Conservation (phyloP, 2,888 invertebrate species). For the Myopa testacea region DNA sequence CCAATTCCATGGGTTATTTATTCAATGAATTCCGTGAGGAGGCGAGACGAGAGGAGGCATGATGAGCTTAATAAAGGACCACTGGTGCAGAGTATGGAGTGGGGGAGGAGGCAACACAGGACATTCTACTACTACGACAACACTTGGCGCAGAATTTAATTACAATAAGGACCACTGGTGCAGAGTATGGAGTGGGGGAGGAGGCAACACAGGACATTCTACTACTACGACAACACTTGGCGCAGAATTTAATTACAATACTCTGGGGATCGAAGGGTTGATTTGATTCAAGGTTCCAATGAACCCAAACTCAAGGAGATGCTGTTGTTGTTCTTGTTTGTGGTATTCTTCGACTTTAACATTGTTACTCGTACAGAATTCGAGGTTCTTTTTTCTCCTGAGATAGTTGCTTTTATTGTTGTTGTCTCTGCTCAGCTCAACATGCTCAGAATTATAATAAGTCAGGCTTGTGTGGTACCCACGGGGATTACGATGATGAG, state of each 20-base stretch:
- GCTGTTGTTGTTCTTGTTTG: not conserved
- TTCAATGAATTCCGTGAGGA: not conserved
- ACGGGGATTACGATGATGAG: no score
- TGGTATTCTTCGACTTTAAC: not conserved
- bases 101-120: not conserved
- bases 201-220: no score
- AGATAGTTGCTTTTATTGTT: not conserved
- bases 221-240: no score
- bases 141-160: conserved; percentile 63
- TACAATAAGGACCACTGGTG: no score
- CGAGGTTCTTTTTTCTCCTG: not conserved
- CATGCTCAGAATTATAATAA: conserved; percentile 15
- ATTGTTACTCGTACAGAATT: not conserved
- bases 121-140: conserved; percentile 29
- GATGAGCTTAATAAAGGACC: no score
- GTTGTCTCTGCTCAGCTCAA: not conserved
- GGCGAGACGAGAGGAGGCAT: not conserved
- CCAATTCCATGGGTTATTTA: not conserved
- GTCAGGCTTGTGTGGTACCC: not conserved
- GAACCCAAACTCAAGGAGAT: not conserved
- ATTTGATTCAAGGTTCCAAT: not conserved
- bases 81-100: not conserved
- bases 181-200: no score
- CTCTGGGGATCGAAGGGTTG: not conserved
- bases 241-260: conserved; percentile 62